Percentiles rank a stretch among this genome's conserved stretches.
Conservation (phyloP, 2,113 vertebrate genomes). For the Serinus canaria region DNA sequence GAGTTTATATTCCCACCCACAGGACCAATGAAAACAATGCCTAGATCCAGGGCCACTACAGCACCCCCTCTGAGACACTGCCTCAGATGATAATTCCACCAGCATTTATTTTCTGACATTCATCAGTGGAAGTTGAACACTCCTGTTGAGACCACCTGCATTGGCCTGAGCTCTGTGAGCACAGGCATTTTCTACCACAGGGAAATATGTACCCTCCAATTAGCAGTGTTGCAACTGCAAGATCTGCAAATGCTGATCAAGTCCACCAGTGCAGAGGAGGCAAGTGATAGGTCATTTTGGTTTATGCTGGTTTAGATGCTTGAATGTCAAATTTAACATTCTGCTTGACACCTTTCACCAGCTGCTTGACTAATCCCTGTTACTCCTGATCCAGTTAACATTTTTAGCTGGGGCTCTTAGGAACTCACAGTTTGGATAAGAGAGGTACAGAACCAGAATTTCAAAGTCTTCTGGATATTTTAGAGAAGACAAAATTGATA, state of each 20-base stretch:
- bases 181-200: background rate
- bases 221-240: background rate
- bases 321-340: constrained; percentile 5
- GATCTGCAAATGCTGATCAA: background rate
- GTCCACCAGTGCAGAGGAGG: background rate
- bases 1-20: background rate
- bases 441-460: background rate
- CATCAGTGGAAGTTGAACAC: background rate
- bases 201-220: fast-evolving
- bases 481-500: background rate
- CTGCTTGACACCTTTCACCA: background rate
- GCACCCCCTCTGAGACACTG: background rate
- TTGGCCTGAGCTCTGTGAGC: background rate
- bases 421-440: background rate
- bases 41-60: background rate
- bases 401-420: background rate
- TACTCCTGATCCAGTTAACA: background rate
- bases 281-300: background rate
- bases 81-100: background rate
- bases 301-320: background rate
- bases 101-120: background rate
- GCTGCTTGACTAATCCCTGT: background rate
- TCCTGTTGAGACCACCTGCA: background rate
- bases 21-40: background rate
- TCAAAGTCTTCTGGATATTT: background rate